Base-by-base conservation (phyloP, 2,113 vertebrate species). In the Hippoglossus stenolepis region DNA sequence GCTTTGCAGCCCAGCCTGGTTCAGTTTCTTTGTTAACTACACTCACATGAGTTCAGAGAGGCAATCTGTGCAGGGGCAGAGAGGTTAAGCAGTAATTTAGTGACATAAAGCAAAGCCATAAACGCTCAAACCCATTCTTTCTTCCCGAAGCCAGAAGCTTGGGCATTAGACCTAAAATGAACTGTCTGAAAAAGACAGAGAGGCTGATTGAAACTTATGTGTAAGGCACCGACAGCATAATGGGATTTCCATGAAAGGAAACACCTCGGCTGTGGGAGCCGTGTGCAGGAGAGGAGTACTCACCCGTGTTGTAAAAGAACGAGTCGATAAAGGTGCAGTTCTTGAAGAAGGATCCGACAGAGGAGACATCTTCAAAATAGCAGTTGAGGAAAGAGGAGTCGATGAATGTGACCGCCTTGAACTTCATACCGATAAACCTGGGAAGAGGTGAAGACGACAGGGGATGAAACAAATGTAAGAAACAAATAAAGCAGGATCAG, bases 331-430 rank as follows among this genome's bases (percentile, higher is more conserved):
- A 96, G 21, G 95, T 97, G 79, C 97, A 99, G 91, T 99, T 98
- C 80, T 92, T 96, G 92, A 99, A 99, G 90, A 94, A 96, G 24
- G 96, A 97, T 20, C 96, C 96, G 51, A 98, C 81, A 0, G 98
- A 96, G 72, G 97, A 96, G 60, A 99, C 95, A 18, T 98, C 96
- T 70, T 99, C 96, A 91, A 99, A 99, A 45, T 93, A 92, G 90
- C 98, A 99, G 80, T 94, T 95, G 88, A 96, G 91, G 92, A 99
- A 99, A 24, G 96, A 93, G 0, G 96, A 97, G 87, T 99, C 95
- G 89, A 98, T 95, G 91, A 99, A 99, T 0, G 94, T 97, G 83
- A 99, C 96, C 0, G 96, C 94, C 91, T 97, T 99, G 91, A 99
- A 95, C 90, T 96, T 98, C 96, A 99, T 98, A 61, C 91, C 89